Evolutionary conservation across 2,888 invertebrate genomes (phyloP).

Genomic region (Epirrhoe tristata): DNA sequence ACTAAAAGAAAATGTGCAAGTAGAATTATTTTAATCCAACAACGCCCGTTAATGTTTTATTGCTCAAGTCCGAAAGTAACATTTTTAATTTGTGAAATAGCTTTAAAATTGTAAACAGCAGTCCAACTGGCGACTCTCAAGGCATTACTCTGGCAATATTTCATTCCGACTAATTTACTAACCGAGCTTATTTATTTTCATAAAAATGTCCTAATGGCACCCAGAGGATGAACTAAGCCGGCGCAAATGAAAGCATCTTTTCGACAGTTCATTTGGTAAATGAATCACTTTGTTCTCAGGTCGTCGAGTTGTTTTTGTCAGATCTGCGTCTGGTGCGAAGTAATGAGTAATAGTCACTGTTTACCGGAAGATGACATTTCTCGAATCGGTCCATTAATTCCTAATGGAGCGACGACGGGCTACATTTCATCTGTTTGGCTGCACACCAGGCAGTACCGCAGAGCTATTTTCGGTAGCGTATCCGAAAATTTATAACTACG

Average conservation of each 20-base stretch:
- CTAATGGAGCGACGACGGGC: conserved; percentile 78
- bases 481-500: conserved; percentile 80
- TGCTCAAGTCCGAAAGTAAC: conserved; percentile 27
- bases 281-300: conserved; percentile 70
- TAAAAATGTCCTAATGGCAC: conserved; percentile 47
- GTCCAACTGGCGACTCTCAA: conserved; percentile 32
- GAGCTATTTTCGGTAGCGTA: conserved; percentile 79
- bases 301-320: conserved; percentile 58
- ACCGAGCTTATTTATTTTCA: conserved; percentile 48
- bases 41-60: conserved; percentile 15
- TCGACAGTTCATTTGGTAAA: conserved; percentile 66
- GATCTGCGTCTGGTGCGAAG: conserved; percentile 47
- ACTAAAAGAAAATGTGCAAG: background rate
- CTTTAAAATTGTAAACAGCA: conserved; percentile 29
- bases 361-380: conserved; percentile 83
- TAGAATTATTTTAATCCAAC: conserved; percentile 1
- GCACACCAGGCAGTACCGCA: conserved; percentile 73
- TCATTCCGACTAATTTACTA: conserved; percentile 49
- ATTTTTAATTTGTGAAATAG: conserved; percentile 29
- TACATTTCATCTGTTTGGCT: conserved; percentile 84
- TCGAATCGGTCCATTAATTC: conserved; percentile 83
- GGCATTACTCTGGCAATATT: conserved; percentile 38
- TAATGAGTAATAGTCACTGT: conserved; percentile 76
- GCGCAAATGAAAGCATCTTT: conserved; percentile 63
- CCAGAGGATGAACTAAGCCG: conserved; percentile 37